Evolutionary conservation across 2,888 invertebrate species (phyloP), one percentile per base, ranked within the genome.

Genomic region (Crossocerus cetratus): DNA sequence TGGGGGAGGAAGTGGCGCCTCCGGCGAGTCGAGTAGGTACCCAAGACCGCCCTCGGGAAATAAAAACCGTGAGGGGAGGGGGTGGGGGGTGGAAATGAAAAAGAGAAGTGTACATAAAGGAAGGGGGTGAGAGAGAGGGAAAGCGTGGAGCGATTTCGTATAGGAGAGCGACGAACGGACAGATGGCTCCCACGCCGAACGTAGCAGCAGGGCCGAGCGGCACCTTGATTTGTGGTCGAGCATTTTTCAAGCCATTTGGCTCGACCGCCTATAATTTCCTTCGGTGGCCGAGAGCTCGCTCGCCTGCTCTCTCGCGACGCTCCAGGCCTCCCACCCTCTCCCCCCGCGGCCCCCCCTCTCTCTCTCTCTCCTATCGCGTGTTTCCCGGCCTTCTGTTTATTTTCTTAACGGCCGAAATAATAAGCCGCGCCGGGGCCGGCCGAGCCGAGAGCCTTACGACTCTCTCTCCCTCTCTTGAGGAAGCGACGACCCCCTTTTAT

Each of bases 211-310:
- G 32, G 32, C 8, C 32, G 68, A 70, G 65, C 76, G 74, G 80
- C 84, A 86, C 86, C 87, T 88, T 89, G 89, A 90, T 90, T 90
- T 89, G 89, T 88, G 88, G 89, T 86, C 80, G 78, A 86, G 85
- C 85, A 87, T 88, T 88, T 88, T 89, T 87, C 88, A 86, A 87
- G 85, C 86, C 88, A 89, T 89, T 89, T 88, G 88, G 87, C 84
- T 72, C 72, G 71, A 60, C 78, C 75, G 82, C 83, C 83, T 82
- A 83, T 82, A 83, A 82, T 82, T 82, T 82, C 77, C 78, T 73
- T 71, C 74, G 76, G 76, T 78, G 73, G 73, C 82, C 77, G 32
- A 32, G 32, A 32, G 49, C 49, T 49, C 49, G 49, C 49, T n/a
- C 45, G n/a, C 45, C 13, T n/a, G n/a, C 49, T 16, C 49, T 16